Evolutionary conservation across 2,797 vertebrate genomes (phyloP).

Genomic region (Microctenopoma lineatum): DNA sequence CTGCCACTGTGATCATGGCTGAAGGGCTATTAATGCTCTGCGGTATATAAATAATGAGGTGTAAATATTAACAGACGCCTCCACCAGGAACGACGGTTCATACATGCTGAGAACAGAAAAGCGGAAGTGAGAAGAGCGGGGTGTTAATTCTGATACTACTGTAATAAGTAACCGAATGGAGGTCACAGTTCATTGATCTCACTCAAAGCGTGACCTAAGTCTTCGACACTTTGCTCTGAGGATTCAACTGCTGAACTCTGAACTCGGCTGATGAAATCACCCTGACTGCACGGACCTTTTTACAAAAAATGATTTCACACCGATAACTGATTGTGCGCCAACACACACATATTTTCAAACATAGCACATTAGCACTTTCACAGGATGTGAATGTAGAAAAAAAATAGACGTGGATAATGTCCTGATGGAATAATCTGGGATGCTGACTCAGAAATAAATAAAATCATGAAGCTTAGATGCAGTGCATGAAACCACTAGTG

Average conservation of each 20-base stretch:
- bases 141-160: conserved; percentile 39
- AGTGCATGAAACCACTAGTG: background rate
- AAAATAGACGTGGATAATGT: background rate
- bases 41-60: conserved; percentile 31
- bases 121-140: no score
- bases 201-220: conserved; percentile 32
- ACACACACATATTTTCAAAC: background rate
- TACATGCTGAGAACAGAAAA: conserved; percentile 12
- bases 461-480: background rate
- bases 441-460: background rate
- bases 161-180: conserved; percentile 71
- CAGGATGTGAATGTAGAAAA: background rate
- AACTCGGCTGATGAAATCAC: conserved; percentile 32
- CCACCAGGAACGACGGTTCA: conserved; percentile 16
- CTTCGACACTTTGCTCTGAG: conserved; percentile 20
- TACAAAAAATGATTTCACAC: conserved; percentile 1
- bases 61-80: conserved; percentile 53
- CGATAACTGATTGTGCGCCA: conserved; percentile 10
- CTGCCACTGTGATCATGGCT: conserved; percentile 14
- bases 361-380: background rate
- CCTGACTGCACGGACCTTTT: conserved; percentile 36
- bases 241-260: background rate
- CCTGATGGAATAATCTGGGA: no score
- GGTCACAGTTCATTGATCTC: conserved; percentile 58
- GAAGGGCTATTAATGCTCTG: conserved; percentile 31